Base-by-base conservation (phyloP, 2,888 invertebrate species). In the Chrysolina haemoptera region DNA sequence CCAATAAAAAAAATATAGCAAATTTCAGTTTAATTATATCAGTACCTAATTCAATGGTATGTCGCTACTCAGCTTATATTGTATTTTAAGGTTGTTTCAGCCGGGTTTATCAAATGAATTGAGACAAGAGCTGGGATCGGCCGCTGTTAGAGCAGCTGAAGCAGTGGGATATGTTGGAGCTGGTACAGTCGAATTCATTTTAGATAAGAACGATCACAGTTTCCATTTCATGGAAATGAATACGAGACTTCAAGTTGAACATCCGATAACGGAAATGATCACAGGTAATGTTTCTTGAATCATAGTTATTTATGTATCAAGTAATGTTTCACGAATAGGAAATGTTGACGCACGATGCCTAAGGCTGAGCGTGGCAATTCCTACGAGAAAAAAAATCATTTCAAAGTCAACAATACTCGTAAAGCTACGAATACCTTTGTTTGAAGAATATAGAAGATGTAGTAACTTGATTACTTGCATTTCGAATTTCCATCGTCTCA, bases 141-240 rank as follows among this genome's bases (percentile, higher is more conserved):
- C 98, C 5, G 99, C 98, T 0, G 97, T 98, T 0, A 91, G 93
- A 70, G 99, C 98, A 0, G 99, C 99, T 0, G 92, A 93, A 85
- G 99, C 99, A 4, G 99, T 99, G 0, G 94, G 95, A 55, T 99
- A 99, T 87, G 96, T 98, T 0, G 99, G 99, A 20, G 99, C 99
- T 3, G 99, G 99, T 35, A 99, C 99, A 0, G 98, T 99, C 0
- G 99, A 99, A 88, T 99, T 99, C 87, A 98, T 99, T 80, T 91
- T 98, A 86, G 98, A 99, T 86, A 91, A 94, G 69, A 89, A 91
- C 70, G 93, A 94, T 62, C 93, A 96, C 79, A 93, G 94, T 76
- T 99, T 99, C 87, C 97, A 96, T 89, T 99, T 99, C 87, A 99
- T 99, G 99, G 99, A 99, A 90, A 99, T 99, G 99, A 99, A 99